Conservation (phyloP, 2,888 invertebrate species). For the Synanthedon tipuliformis region DNA sequence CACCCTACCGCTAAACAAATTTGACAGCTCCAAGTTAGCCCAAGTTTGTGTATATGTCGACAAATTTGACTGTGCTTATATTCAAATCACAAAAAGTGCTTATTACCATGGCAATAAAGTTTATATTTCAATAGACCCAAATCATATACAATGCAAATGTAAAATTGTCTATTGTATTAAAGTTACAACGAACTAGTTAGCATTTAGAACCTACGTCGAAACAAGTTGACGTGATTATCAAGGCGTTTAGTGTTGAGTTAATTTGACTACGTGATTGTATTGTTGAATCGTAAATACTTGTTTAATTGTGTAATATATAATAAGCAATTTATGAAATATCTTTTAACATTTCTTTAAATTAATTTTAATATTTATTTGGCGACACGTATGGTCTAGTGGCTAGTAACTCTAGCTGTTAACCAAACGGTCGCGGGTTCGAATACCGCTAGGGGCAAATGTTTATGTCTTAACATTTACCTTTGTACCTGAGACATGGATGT, state of each 20-base stretch:
- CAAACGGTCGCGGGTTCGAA: too few relatives aligned
- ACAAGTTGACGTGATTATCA: slow-evolving; percentile 63
- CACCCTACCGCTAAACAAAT: slow-evolving; percentile 67
- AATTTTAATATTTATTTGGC: too few relatives aligned
- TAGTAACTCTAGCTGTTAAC: too few relatives aligned
- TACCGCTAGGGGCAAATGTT: too few relatives aligned
- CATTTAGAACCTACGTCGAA: slow-evolving; percentile 56
- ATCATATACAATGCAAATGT: slow-evolving; percentile 1
- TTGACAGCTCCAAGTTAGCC: slow-evolving; percentile 66
- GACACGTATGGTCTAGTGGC: too few relatives aligned
- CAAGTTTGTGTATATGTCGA: slow-evolving; percentile 52
- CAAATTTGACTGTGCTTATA: slow-evolving; percentile 23
- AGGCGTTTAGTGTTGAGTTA: slow-evolving; percentile 48
- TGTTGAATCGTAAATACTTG: slow-evolving; percentile 1
- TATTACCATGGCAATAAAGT: slow-evolving; percentile 13
- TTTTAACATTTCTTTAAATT: too few relatives aligned
- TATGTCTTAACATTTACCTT: too few relatives aligned
- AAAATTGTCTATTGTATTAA: slow-evolving; percentile 25
- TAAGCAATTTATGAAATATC: too few relatives aligned
- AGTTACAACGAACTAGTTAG: slow-evolving; percentile 59
- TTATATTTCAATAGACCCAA: slow-evolving; percentile 7
- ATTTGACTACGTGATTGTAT: slow-evolving; percentile 16
- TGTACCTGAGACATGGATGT: too few relatives aligned
- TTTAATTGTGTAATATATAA: too few relatives aligned
- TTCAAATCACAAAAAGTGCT: slow-evolving; percentile 7